These are phyloP conservation scores for Drosophila yakuba DNA, from an alignment of 1,140 invertebrate species.

Conservation along the genomic window DNA sequence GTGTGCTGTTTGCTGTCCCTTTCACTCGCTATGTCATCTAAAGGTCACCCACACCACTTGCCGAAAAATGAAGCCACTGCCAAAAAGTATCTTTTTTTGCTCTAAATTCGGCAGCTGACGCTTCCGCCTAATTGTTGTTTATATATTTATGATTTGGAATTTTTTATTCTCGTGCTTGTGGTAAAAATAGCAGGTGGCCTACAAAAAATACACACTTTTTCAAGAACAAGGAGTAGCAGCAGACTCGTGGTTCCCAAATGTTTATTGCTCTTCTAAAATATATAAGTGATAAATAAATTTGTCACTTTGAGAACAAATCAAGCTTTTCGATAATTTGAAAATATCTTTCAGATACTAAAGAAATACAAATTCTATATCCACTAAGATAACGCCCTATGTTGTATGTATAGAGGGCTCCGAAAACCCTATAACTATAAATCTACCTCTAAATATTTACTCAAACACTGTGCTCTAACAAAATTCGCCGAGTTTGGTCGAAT, in stretches of 20 bases:
- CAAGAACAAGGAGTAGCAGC: slow-evolving; percentile 1
- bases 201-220: slow-evolving; percentile 3
- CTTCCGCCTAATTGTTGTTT: slow-evolving; percentile 46
- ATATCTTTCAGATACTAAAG: too few species aligned
- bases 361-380: too few species aligned
- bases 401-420: too few species aligned
- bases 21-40: slow-evolving; percentile 69
- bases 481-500: not conserved
- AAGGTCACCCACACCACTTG: slow-evolving; percentile 61
- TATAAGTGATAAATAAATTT: too few species aligned
- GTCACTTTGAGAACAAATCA: not conserved
- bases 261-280: too few species aligned
- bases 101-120: slow-evolving; percentile 49
- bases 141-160: slow-evolving; percentile 60
- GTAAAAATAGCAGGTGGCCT: slow-evolving; percentile 47
- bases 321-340: too few species aligned
- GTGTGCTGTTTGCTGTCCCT: slow-evolving; percentile 31
- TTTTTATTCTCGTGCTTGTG: slow-evolving; percentile 32
- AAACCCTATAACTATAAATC: not conserved
- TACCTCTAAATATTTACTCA: not conserved
- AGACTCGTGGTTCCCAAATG: too few species aligned
- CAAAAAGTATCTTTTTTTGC: slow-evolving; percentile 37
- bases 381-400: too few species aligned
- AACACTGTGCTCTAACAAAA: not conserved
- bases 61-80: slow-evolving; percentile 34